Conservation (phyloP, 2,888 invertebrate genomes). For the Conistra vaccinii region DNA sequence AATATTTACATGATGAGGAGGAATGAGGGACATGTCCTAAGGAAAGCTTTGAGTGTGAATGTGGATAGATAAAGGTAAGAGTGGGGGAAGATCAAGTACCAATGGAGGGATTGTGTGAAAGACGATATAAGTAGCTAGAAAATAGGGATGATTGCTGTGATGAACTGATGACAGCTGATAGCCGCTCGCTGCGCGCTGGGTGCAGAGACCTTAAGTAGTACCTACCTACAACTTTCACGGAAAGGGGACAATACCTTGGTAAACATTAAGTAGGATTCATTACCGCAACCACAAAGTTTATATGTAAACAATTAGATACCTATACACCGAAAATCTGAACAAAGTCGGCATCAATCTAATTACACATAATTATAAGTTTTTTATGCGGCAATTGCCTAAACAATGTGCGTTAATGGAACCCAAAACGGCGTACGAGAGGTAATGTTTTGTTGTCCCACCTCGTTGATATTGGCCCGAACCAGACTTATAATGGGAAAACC, state of each 20-base stretch:
- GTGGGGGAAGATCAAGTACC: background rate
- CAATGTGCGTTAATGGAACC: background rate
- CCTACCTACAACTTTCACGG: too few relatives aligned
- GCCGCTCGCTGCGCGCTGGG: too few relatives aligned
- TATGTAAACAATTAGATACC: background rate
- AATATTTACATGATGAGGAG: background rate
- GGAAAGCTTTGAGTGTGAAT: background rate
- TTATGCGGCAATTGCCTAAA: background rate
- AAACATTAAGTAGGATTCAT: constrained; percentile 3
- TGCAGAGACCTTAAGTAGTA: too few relatives aligned
- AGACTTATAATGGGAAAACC: background rate
- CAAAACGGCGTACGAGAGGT: background rate
- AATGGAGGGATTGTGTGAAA: background rate
- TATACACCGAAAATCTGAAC: background rate
- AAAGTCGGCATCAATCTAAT: background rate
- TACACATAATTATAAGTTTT: constrained; percentile 7
- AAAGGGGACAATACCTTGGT: too few relatives aligned
- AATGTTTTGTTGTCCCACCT: background rate
- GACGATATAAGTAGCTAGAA: background rate
- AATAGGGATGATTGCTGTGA: background rate
- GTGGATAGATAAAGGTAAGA: background rate
- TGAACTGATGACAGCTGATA: background rate
- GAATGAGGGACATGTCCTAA: background rate
- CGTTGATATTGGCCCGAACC: background rate
- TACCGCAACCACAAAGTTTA: constrained; percentile 6